Percentiles rank a stretch among this genome's conserved stretches.
Conservation (phyloP, 2,888 invertebrate species). For the Conchocele bisecta region DNA sequence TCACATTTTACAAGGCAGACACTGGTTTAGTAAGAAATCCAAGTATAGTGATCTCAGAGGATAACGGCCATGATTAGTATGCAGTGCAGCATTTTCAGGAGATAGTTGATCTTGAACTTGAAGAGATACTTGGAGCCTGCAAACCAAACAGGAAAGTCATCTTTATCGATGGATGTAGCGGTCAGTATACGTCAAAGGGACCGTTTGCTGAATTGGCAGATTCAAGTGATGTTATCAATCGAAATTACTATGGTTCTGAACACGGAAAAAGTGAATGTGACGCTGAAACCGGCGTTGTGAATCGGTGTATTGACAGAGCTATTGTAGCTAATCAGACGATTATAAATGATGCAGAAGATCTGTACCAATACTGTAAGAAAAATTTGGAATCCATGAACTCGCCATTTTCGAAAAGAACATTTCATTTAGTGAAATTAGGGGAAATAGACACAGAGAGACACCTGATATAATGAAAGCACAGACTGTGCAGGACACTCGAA, state of each 20-base stretch:
- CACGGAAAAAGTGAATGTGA: conserved; percentile 30
- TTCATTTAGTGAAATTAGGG: conserved; percentile 18
- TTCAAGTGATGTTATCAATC: conserved; percentile 8
- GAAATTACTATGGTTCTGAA: conserved; percentile 32
- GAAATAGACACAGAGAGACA: conserved; percentile 32
- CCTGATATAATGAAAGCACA: conserved; percentile 15
- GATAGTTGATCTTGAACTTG: conserved; percentile 17
- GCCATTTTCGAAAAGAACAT: conserved; percentile 23
- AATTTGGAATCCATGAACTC: conserved; percentile 21
- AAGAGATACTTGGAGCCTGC: conserved; percentile 3
- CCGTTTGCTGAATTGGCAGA: conserved; percentile 24
- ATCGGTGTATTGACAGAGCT: conserved; percentile 17
- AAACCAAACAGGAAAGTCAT: conserved; percentile 11
- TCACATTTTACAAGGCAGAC: conserved; percentile 39
- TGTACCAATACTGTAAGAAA: conserved; percentile 27
- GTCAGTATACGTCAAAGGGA: conserved; percentile 31
- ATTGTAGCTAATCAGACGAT: conserved; percentile 18
- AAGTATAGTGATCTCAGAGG: conserved; percentile 34
- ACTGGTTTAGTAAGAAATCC: conserved; percentile 24
- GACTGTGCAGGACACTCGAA: too few relatives aligned
- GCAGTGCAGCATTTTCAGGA: conserved; percentile 28
- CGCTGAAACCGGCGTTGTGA: conserved; percentile 13
- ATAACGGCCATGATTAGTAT: conserved; percentile 38
- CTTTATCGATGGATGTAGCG: conserved; percentile 31
- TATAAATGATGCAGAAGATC: conserved; percentile 28